phyloP scores from a whole-genome alignment of 1,140 invertebrate genomes.

The Planococcus citri region DNA sequence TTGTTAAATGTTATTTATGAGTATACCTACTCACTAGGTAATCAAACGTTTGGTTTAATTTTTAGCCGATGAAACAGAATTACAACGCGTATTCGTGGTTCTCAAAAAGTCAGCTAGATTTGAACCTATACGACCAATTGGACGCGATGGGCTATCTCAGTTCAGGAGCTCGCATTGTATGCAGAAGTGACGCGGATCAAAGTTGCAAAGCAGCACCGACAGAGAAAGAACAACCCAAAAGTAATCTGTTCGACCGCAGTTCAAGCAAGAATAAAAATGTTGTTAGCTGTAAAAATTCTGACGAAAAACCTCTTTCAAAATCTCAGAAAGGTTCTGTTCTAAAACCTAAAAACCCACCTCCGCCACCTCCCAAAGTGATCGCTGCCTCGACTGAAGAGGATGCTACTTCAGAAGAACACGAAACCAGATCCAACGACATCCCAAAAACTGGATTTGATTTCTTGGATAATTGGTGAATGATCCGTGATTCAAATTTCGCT shows the following conservation, averaged over 20 bases:
- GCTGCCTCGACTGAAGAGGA: neutral
- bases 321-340: constrained; percentile 2
- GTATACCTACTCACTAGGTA: neutral
- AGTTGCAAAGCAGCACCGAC: neutral
- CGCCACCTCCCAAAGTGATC: neutral
- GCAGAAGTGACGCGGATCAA: neutral
- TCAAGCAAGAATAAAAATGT: neutral
- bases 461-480: constrained; percentile 17
- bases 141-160: neutral
- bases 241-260: neutral
- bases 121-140: neutral
- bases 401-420: neutral
- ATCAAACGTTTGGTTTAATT: too few species aligned
- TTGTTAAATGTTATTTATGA: neutral
- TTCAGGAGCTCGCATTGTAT: neutral
- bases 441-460: constrained; percentile 22
- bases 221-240: neutral
- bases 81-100: neutral
- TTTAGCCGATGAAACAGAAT: neutral
- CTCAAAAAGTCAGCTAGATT: neutral
- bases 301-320: neutral
- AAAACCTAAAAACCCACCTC: constrained; percentile 20
- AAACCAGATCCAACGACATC: neutral
- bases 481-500: neutral
- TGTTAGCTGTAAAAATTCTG: neutral